phyloP scores from a whole-genome alignment of 2,888 invertebrate genomes.

The Sericinus montela region DNA sequence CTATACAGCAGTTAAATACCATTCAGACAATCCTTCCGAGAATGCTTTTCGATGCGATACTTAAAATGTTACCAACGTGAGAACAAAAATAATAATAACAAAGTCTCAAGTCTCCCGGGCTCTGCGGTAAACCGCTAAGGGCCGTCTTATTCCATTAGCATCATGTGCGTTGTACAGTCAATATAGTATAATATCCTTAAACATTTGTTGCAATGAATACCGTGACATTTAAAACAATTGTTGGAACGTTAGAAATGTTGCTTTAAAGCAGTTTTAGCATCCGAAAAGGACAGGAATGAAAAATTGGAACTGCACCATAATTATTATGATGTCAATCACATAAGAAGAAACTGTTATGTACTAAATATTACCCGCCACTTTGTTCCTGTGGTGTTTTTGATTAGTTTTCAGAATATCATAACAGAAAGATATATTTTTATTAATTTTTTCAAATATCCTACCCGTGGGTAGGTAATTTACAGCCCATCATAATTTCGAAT shows the following conservation, averaged over 20 bases:
- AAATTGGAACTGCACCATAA: too few relatives aligned
- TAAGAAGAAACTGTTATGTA: too few relatives aligned
- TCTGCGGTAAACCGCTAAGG: slow-evolving; percentile 12
- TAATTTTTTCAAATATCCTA: too few relatives aligned
- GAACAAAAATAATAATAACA: slow-evolving; percentile 3
- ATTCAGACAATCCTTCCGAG: slow-evolving; percentile 13
- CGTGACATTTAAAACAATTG: neutral
- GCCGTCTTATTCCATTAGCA: slow-evolving; percentile 1
- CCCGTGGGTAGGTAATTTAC: too few relatives aligned
- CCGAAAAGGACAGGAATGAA: too few relatives aligned
- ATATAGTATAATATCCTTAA: neutral
- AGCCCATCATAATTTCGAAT: too few relatives aligned
- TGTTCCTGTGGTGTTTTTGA: too few relatives aligned
- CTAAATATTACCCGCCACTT: too few relatives aligned
- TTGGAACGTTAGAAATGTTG: neutral
- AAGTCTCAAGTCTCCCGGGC: neutral
- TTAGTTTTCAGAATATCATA: too few relatives aligned
- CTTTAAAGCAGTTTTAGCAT: too few relatives aligned
- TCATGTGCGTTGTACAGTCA: neutral
- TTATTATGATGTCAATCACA: too few relatives aligned
- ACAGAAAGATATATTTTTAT: too few relatives aligned
- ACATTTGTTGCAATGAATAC: neutral
- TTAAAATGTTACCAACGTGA: slow-evolving; percentile 13
- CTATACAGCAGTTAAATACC: slow-evolving; percentile 1
- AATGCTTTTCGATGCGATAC: slow-evolving; percentile 12